Percentiles rank a stretch among this genome's conserved stretches.
phyloP scores from a whole-genome alignment of 2,888 invertebrate species.

The Tridacna crocea region DNA sequence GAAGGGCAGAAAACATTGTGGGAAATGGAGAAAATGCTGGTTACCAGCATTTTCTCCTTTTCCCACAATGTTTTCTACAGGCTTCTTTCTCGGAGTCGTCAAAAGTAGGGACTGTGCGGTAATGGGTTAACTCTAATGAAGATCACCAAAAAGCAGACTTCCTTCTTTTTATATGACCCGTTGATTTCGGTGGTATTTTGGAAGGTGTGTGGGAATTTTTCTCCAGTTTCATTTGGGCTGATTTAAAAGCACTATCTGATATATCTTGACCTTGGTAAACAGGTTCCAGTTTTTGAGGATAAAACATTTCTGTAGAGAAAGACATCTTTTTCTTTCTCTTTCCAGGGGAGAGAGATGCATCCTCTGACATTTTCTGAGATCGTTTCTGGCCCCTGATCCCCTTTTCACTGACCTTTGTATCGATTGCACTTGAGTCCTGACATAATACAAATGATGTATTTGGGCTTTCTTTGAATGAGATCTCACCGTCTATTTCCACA shows the following conservation, averaged over 20 bases:
- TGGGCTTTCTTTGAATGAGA: constrained; percentile 4
- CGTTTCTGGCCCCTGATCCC: background rate
- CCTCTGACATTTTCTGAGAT: background rate
- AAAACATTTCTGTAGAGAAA: constrained; percentile 8
- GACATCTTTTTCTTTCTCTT: constrained; percentile 12
- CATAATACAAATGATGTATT: background rate
- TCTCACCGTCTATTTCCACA: constrained; percentile 4
- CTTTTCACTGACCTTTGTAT: background rate
- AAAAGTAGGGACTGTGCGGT: too few relatives aligned
- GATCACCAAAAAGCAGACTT: constrained; percentile 60
- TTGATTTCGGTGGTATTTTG: background rate
- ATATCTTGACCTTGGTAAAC: background rate
- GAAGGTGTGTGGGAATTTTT: background rate
- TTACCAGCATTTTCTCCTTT: too few relatives aligned
- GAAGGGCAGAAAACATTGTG: too few relatives aligned
- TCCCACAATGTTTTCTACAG: too few relatives aligned
- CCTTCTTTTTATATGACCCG: constrained; percentile 44
- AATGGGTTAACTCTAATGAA: background rate
- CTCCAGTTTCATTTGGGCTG: background rate
- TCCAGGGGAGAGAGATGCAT: background rate
- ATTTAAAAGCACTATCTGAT: background rate
- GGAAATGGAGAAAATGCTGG: too few relatives aligned
- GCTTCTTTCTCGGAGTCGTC: too few relatives aligned
- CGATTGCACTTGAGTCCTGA: background rate
- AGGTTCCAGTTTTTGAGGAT: background rate